Evolutionary conservation across 2,797 vertebrate species (phyloP), one percentile per base, ranked within the genome.

Genomic region (Astyanax mexicanus): DNA sequence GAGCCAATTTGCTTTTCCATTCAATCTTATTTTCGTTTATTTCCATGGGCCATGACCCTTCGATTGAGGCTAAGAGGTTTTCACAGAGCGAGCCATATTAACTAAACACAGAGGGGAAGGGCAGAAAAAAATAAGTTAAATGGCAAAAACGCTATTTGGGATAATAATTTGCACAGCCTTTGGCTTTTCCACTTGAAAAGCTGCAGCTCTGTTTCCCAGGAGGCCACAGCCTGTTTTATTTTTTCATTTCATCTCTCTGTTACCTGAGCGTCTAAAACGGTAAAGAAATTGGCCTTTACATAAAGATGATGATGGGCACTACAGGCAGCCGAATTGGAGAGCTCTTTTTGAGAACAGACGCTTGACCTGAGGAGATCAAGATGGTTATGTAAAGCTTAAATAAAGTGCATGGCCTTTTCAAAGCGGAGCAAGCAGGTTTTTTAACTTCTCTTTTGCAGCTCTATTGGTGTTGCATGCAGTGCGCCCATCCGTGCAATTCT

Each of bases 1-100:
- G 38, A 51, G 44, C 6, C 58, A 37, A 42, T 60, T 61, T 68
- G 44, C 54, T 25, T 38, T 21, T 32, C 7, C 1, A 60, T 25
- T 66, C 42, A 45, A n/a, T 45, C 23, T 66, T 12, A 74, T 57
- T 66, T 17, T 17, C n/a, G 17, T 38, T 57, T 57, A 60, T 75
- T 67, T 40, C 21, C 35, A n/a, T 10, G 15, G 12, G 55, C 25
- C 51, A 19, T 69, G 54, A 51, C 54, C 40, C 57, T 58, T 68
- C 9, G 15, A 29, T 25, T 40, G 17, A 47, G 6, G 51, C 21
- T 35, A 60, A 75, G 42, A 10, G 40, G 8, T 27, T 45, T 17
- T 23, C 38, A 57, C 25, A 66, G 32, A 45, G 35, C 32, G 38
- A 37, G 17, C 10, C 15, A 3, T 38, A 19, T 37, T 21, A 62